Percentiles rank a stretch among this genome's conserved stretches.
Evolutionary conservation across 2,797 vertebrate genomes (phyloP).

Genomic region (Hydrocynus forskahlii): DNA sequence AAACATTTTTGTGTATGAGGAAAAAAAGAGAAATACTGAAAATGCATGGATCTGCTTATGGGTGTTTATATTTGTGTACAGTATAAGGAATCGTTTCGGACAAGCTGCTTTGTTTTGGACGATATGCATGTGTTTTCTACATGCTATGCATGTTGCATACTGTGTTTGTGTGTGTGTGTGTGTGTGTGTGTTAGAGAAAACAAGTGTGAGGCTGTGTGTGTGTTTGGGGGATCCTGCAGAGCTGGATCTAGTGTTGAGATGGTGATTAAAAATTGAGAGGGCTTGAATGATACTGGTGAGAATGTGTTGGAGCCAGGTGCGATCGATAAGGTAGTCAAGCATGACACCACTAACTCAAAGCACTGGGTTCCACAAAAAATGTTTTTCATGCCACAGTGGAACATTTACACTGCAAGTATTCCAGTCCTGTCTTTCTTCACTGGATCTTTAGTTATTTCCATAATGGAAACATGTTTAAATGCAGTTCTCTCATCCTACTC

Average conservation of each 20-base stretch:
- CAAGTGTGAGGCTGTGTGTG: constrained; percentile 30
- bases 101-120: constrained; percentile 3
- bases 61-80: constrained; percentile 19
- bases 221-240: constrained; percentile 9
- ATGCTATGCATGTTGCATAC: constrained; percentile 18
- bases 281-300: constrained; percentile 76
- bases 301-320: constrained; percentile 72
- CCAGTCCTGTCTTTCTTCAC: constrained; percentile 19
- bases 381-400: constrained; percentile 26
- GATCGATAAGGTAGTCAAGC: constrained; percentile 72
- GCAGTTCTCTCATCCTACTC: not conserved
- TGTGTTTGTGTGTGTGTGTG: constrained; percentile 30
- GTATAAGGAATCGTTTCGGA: constrained; percentile 19
- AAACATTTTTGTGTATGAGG: constrained; percentile 21
- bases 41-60: not conserved
- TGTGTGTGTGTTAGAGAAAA: constrained; percentile 27
- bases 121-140: constrained; percentile 34
- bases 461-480: not conserved
- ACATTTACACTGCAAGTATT: constrained; percentile 31
- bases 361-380: constrained; percentile 24
- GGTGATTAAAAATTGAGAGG: constrained; percentile 82
- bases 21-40: constrained; percentile 8
- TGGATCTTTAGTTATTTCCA: not conserved
- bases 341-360: constrained; percentile 57
- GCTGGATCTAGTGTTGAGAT: constrained; percentile 68